Evolutionary conservation across 2,888 invertebrate species (phyloP), one percentile per base, ranked within the genome.

Genomic region (Chymomyza fuscimana): DNA sequence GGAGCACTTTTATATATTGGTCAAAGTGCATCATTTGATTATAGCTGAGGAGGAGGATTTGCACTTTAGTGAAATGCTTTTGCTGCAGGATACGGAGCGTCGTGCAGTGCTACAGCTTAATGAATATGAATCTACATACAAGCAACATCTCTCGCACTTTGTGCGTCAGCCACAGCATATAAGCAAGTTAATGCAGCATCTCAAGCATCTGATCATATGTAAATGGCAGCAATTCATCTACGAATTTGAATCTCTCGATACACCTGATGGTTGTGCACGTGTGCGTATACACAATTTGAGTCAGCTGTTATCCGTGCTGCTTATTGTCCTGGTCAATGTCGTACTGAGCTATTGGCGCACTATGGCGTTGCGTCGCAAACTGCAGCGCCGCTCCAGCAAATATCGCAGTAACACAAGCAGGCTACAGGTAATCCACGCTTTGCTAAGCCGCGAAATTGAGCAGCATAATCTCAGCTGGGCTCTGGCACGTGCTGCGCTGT

Each of bases 181-280:
- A 63, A 94, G 94, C 25, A 93, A 94, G 68, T 92, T 96, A 10
- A 94, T 94, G 89, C 94, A 94, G 52, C 95, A 95, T 77, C 79
- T 96, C 15, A 93, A 94, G 54, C 95, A 95, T 80, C 94, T 94
- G 71, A 91, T 95, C 46, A 94, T 95, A 19, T 96, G 96, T 80
- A 93, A 94, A 22, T 96, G 96, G 96, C 96, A 96, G 86, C 96
- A 96, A 83, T 96, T 96, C 79, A 94, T 96, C 6, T 95, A 94
- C 29, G 94, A 95, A 82, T 95, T 96, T 77, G 96, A 96, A 89
- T 96, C 96, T 0, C 92, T 95, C 5, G 96, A 96, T 89, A 94
- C 95, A 68, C 95, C 96, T 0, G 92, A 92, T 63, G 90, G 89
- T 6, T 51, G 40, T 25, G 19, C 58, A 6, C 36, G 73, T 73